A percentile compares a stretch with the other conserved stretches of the same genome.
phyloP scores from a whole-genome alignment of 2,797 vertebrate species.

The Allobates femoralis region DNA sequence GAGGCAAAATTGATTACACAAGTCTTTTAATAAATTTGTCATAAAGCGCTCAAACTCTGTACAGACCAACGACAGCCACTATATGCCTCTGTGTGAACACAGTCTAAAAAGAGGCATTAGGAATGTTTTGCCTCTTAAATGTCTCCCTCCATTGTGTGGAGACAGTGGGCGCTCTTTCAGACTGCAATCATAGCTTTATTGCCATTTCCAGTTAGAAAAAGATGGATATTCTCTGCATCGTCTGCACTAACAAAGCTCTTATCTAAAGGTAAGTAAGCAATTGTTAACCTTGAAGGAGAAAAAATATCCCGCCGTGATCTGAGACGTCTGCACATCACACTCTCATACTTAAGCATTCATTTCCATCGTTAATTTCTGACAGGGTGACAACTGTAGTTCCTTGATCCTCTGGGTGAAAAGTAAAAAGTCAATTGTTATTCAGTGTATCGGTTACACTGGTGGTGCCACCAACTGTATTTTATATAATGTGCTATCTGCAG shows the following conservation, averaged over 20 bases:
- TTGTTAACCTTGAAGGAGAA: constrained; percentile 72
- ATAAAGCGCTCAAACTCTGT: neutral
- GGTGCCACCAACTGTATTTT: constrained; percentile 83
- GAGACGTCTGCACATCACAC: constrained; percentile 73
- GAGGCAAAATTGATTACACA: too few relatives aligned
- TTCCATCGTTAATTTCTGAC: constrained; percentile 83
- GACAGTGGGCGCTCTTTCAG: neutral
- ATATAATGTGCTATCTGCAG: constrained; percentile 90
- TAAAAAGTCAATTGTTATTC: constrained; percentile 84
- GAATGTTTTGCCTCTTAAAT: neutral
- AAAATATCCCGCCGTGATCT: constrained; percentile 68
- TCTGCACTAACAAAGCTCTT: constrained; percentile 41
- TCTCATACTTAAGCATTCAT: constrained; percentile 78
- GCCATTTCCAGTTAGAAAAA: neutral
- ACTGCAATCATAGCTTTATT: neutral
- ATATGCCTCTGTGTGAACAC: neutral
- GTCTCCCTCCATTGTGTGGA: neutral
- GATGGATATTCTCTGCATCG: constrained; percentile 38
- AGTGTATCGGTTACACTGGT: constrained; percentile 85
- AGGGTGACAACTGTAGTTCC: constrained; percentile 73
- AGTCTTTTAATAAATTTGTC: neutral
- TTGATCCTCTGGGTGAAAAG: constrained; percentile 74
- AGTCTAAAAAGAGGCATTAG: neutral
- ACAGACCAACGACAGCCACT: neutral
- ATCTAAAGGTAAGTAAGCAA: constrained; percentile 70